Evolutionary conservation across 2,113 vertebrate genomes (phyloP).

Genomic region (Thalassoma bifasciatum): DNA sequence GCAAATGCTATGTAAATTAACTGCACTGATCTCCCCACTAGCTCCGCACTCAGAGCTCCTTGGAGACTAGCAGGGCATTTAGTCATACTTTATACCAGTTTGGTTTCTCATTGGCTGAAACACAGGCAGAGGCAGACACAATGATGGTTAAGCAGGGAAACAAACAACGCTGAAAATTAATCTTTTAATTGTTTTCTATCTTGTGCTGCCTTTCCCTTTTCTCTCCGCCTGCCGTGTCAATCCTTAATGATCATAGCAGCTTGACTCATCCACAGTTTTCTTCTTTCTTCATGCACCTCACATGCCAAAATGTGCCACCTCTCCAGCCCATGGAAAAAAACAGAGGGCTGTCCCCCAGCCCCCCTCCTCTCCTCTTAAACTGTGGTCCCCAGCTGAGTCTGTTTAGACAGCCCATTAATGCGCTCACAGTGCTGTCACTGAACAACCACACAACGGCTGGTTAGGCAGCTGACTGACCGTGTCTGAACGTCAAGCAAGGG

Average conservation of each 20-base stretch:
- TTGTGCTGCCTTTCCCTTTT: conserved; percentile 10
- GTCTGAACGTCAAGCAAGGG: conserved; percentile 48
- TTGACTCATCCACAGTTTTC: conserved; percentile 46
- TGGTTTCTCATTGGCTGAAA: conserved; percentile 71
- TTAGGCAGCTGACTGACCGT: conserved; percentile 76
- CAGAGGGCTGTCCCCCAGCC: neutral
- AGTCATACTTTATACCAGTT: conserved; percentile 78
- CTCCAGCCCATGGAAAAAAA: conserved; percentile 30
- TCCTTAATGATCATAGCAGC: conserved; percentile 43
- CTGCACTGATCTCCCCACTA: conserved; percentile 81
- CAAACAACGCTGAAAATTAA: conserved; percentile 52
- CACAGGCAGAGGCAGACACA: conserved; percentile 47
- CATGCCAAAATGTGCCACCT: conserved; percentile 19
- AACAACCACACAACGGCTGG: conserved; percentile 67
- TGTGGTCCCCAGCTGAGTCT: conserved; percentile 58
- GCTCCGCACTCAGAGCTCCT: conserved; percentile 78
- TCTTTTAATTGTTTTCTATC: conserved; percentile 58
- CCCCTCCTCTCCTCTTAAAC: conserved; percentile 1
- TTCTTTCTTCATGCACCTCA: conserved; percentile 52
- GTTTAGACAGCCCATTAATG: conserved; percentile 70
- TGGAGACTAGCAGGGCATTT: conserved; percentile 73
- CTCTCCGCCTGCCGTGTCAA: conserved; percentile 54
- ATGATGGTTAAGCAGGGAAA: conserved; percentile 35
- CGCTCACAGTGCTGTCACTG: conserved; percentile 67
- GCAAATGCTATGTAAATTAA: conserved; percentile 85